Conservation (phyloP, 2,797 vertebrate genomes). For the Emydoidea blandingii region DNA sequence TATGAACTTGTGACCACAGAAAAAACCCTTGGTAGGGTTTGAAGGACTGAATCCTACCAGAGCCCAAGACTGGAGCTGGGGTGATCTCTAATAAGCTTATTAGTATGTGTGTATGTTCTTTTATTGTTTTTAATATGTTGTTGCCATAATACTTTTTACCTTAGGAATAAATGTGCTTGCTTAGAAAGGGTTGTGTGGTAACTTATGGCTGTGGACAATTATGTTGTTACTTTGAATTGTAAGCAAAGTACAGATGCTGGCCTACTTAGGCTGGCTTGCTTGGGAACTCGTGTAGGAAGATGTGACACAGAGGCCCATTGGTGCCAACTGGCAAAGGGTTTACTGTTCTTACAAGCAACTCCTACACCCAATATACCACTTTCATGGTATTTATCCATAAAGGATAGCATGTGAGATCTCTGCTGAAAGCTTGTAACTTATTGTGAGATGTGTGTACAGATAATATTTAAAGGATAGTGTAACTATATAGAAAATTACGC, state of each 20-base stretch:
- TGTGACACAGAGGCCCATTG: not conserved
- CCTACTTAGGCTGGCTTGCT: not conserved
- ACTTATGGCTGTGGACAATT: not conserved
- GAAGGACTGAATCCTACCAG: not conserved
- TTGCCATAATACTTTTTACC: not conserved
- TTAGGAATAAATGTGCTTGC: not conserved
- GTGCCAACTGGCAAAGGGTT: not conserved
- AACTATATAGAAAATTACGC: not conserved
- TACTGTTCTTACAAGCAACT: not conserved
- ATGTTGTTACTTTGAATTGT: not conserved
- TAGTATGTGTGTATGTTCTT: not conserved
- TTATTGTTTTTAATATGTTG: not conserved
- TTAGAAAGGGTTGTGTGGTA: not conserved
- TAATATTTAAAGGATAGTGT: not conserved
- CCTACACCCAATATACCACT: not conserved
- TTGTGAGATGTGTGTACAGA: not conserved
- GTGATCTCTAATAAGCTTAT: not conserved
- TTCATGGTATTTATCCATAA: not conserved
- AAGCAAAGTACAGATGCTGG: not conserved
- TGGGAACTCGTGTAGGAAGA: not conserved
- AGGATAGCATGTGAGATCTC: not conserved
- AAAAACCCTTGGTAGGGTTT: not conserved
- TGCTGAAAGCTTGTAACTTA: not conserved
- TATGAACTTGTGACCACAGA: not conserved
- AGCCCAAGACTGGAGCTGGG: not conserved